Conservation (phyloP, 2,113 vertebrate genomes). For the Scatophagus argus region DNA sequence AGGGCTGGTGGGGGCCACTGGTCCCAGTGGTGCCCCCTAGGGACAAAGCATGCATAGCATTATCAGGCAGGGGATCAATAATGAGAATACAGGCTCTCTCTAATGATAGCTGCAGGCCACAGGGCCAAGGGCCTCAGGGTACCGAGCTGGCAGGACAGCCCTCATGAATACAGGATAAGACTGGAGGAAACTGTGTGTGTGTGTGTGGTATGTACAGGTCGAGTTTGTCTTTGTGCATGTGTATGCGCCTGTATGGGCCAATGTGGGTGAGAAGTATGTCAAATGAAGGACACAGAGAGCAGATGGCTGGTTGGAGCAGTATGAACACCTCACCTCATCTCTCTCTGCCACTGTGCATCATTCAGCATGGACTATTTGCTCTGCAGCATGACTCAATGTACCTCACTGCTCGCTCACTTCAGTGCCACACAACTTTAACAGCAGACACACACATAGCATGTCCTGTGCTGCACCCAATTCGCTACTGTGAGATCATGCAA, state of each 20-base stretch:
- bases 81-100: constrained; percentile 83
- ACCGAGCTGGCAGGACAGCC: constrained; percentile 74
- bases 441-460: constrained; percentile 5
- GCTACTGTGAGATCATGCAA: not conserved
- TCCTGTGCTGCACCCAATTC: not conserved
- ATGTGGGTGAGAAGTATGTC: constrained; percentile 77
- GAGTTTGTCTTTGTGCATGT: constrained; percentile 37
- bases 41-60: constrained; percentile 76
- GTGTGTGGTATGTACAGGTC: constrained; percentile 35
- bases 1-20: constrained; percentile 67
- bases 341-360: constrained; percentile 54
- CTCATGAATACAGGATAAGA: constrained; percentile 81
- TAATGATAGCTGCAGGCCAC: constrained; percentile 88
- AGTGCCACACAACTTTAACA: not conserved
- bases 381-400: constrained; percentile 22
- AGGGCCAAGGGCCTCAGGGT: constrained; percentile 80
- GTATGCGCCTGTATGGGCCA: constrained; percentile 47
- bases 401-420: constrained; percentile 1
- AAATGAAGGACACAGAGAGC: constrained; percentile 81
- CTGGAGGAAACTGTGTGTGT: constrained; percentile 39
- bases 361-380: constrained; percentile 46
- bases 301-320: constrained; percentile 74
- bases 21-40: constrained; percentile 77
- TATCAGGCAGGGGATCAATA: constrained; percentile 85
- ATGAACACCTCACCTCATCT: constrained; percentile 59